Base-by-base conservation (phyloP, 2,888 invertebrate species). In the Thymelicus lineola region DNA sequence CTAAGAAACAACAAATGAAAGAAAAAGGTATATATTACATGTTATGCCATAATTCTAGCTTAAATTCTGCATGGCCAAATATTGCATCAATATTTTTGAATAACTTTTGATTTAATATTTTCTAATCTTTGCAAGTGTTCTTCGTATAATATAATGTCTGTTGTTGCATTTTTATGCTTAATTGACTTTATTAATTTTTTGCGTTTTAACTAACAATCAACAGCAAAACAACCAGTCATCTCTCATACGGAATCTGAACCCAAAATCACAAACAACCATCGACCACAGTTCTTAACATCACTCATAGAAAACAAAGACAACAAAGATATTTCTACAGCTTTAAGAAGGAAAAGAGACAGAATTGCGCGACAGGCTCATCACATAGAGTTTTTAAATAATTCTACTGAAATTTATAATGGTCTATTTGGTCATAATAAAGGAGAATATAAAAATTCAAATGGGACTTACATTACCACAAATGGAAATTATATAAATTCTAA, bases 351-450 rank as follows among this genome's bases (percentile, higher is more conserved):
- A 72, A 94, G 97, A 73, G 97, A 98, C 82, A 95, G 98, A 74
- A 97, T 96, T 59, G 97, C 97, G 78, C 94, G 98, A 73, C 98
- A 98, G 83, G 96, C 97, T 68, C 97, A 96, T 82, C 97, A 97
- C 81, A 96, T 97, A 80, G 97, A 97, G 88, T 80, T 93, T 73
- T 77, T 91, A 9, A 91, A 88, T 63, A 87, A 84, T 70, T 86
- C 89, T 0, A 85, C 79, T 72, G 82, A 79, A 6, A 78, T 86
- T 38, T 86, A 86, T 72, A 88, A 82, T 69, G 84, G 84, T 3
- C 70, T 88, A 2, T 87, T 86, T 66, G 75, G 76, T 6, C 84
- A 73, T 17, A 74, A 62, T 50, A 76, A 76, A 58, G 74, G 74
- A 12, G 78, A 70, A 63, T 77, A 79, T 58, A 75, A 72, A 67